phyloP scores from a whole-genome alignment of 2,797 vertebrate genomes.

The Halcyon leucocephala region DNA sequence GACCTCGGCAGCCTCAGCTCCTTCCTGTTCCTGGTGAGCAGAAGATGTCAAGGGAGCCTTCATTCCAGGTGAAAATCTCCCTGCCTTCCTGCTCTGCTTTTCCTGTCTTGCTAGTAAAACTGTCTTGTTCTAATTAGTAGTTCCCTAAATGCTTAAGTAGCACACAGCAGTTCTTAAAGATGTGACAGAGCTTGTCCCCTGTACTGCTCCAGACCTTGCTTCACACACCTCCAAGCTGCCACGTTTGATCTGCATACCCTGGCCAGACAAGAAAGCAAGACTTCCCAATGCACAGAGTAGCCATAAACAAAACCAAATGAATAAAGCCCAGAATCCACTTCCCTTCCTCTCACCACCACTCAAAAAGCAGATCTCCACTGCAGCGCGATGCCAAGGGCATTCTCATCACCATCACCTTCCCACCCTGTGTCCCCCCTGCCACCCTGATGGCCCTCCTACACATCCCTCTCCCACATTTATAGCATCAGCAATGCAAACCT shows the following conservation, averaged over 20 bases:
- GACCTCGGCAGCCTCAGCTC: neutral
- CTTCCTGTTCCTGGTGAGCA: conserved; percentile 11
- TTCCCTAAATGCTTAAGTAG: neutral
- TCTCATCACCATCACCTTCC: neutral
- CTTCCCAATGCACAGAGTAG: neutral
- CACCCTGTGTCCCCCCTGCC: neutral
- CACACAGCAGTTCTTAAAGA: neutral
- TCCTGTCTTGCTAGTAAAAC: conserved; percentile 8
- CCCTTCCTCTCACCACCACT: neutral
- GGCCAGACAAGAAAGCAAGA: neutral
- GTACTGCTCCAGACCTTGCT: neutral
- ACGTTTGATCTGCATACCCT: neutral
- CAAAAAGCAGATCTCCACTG: neutral
- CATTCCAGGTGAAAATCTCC: neutral
- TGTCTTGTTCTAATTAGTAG: neutral
- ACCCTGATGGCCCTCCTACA: neutral
- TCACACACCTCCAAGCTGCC: neutral
- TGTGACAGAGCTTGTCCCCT: neutral
- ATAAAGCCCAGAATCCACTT: neutral
- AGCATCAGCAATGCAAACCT: neutral
- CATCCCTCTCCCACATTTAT: neutral
- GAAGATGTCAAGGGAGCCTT: neutral
- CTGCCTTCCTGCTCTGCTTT: neutral
- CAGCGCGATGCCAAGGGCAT: neutral
- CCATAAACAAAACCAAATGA: neutral